Conservation (phyloP, 2,113 vertebrate genomes). For the Columbina picui region DNA sequence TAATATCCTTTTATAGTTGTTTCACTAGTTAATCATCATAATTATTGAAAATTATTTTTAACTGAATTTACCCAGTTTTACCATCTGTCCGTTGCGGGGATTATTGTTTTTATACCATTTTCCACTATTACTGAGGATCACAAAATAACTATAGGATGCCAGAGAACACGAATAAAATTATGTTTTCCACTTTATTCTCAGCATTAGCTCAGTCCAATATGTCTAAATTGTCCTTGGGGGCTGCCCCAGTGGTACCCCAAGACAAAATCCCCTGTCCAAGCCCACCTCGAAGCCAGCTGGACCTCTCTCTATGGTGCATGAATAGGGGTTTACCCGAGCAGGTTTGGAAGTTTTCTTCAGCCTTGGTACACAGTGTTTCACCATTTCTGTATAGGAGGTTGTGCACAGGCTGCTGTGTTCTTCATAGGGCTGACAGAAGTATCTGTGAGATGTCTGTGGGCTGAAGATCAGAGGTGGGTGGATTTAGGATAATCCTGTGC, state of each 20-base stretch:
- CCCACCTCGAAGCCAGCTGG: not conserved
- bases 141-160: not conserved
- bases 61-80: not conserved
- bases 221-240: not conserved
- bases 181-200: not conserved
- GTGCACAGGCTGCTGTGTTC: not conserved
- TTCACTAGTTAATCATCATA: not conserved
- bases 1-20: not conserved
- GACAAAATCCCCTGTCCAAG: not conserved
- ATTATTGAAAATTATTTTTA: not conserved
- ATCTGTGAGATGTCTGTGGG: not conserved
- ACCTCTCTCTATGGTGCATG: not conserved
- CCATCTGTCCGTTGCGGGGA: not conserved
- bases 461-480: not conserved
- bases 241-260: not conserved
- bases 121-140: not conserved
- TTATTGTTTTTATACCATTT: not conserved
- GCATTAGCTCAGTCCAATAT: not conserved
- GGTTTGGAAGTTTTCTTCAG: not conserved
- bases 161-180: not conserved
- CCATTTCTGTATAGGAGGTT: not conserved
- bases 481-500: not conserved
- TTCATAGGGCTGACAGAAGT: not conserved
- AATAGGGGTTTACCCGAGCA: not conserved
- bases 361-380: not conserved